Evolutionary conservation across 1,140 invertebrate species (phyloP), one percentile per base, ranked within the genome.

Genomic region (Drosophila bocki): DNA sequence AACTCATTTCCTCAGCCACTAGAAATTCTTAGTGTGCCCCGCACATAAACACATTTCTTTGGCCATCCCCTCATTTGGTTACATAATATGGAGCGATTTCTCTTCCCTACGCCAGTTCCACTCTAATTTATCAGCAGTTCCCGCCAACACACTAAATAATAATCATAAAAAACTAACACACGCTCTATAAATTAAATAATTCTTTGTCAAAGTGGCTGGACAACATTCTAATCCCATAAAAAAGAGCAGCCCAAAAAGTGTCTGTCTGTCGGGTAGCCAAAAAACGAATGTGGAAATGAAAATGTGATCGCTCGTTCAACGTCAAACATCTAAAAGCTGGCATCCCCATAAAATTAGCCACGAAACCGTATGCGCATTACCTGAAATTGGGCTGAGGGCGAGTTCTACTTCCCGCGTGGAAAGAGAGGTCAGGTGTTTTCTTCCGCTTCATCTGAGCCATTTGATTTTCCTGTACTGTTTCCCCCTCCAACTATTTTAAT

Each of bases 201-300:
- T 74, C 71, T 65, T 48, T 53, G 78, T 48, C 81, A 88, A 90
- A 90, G 86, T 90, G 82, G 86, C 78, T 74, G 68, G 71, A 58
- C 85, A 90, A 90, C 85, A 90, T 85, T 90, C 85, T 90, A 90
- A 90, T 77, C 63, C 81, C 70, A 90, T 90, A 90, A 90, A 90
- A 82, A 67, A 76, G 41, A 58, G 50, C 76, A 78, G 69, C 65
- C 84, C 82, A 80, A 64, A 76, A 68, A 60, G 42, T 44, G 35
- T 51, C 51, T 26, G 47, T 26, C 35, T 3, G 32, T 35, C 22
- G 32, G 22, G 58, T 62, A 44, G 39, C 70, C 60, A 65, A 81
- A 81, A 70, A 79, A 54, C 45, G 41, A 76, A 83, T 80, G 64
- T 83, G 72, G 80, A 78, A 87, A 75, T 78, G 62, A 78, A 75